phyloP scores from a whole-genome alignment of 2,113 vertebrate species.

The Caretta caretta region DNA sequence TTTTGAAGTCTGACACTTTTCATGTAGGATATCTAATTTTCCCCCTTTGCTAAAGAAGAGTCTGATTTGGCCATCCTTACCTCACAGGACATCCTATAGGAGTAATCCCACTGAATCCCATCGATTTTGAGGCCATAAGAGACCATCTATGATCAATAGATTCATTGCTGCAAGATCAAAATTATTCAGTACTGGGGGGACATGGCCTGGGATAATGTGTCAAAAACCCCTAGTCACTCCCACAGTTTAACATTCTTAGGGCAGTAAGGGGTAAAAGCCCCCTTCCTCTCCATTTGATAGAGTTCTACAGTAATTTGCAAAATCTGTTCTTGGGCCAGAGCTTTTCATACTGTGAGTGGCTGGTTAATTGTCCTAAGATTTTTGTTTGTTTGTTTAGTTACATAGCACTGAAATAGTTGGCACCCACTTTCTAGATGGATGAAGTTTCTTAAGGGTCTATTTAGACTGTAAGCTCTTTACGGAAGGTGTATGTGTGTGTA shows the following conservation, averaged over 20 bases:
- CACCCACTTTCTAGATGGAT: background rate
- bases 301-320: background rate
- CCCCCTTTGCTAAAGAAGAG: background rate
- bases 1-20: background rate
- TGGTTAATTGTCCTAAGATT: background rate
- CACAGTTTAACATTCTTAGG: accelerated
- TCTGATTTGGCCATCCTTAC: background rate
- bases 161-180: background rate
- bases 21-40: background rate
- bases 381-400: background rate
- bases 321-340: background rate
- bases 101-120: background rate
- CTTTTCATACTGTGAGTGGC: background rate
- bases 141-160: background rate
- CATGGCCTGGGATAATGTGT: accelerated
- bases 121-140: background rate
- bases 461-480: background rate
- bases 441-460: background rate
- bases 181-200: background rate
- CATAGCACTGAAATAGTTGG: background rate
- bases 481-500: background rate
- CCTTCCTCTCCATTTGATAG: background rate
- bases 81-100: background rate
- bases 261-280: background rate
- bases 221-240: background rate